Percentiles rank a stretch among this genome's conserved stretches.
These are phyloP conservation scores for Ptychadena robeensis DNA, from an alignment of 2,797 vertebrate genomes.

Conservation along the genomic window DNA sequence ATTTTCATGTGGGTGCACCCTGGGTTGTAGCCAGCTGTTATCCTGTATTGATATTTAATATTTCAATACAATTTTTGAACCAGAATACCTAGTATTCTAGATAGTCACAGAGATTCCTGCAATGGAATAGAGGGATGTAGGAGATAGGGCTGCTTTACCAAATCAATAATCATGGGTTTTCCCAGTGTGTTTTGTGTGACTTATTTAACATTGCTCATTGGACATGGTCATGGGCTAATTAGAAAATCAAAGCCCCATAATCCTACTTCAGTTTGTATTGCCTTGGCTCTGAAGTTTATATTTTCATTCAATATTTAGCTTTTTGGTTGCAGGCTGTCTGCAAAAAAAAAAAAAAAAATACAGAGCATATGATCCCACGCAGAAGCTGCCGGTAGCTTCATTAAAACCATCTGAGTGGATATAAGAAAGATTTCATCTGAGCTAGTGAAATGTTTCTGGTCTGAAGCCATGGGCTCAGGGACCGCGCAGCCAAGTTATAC, in stretches of 20 bases:
- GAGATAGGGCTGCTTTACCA: too few relatives aligned
- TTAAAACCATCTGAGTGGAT: constrained; percentile 55
- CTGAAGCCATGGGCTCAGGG: constrained; percentile 30
- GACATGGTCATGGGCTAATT: too few relatives aligned
- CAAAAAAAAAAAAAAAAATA: constrained; percentile 38
- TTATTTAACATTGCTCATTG: too few relatives aligned
- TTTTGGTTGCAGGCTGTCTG: constrained; percentile 43
- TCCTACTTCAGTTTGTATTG: not conserved
- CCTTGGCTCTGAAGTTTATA: constrained; percentile 21
- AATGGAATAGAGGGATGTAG: too few relatives aligned
- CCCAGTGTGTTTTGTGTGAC: too few relatives aligned
- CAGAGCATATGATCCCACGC: constrained; percentile 23
- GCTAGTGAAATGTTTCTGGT: constrained; percentile 53
- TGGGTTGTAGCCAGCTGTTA: too few relatives aligned
- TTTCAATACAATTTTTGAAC: too few relatives aligned
- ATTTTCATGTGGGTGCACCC: too few relatives aligned
- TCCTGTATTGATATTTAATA: too few relatives aligned
- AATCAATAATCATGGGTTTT: too few relatives aligned
- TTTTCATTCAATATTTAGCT: not conserved
- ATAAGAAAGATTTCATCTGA: constrained; percentile 11
- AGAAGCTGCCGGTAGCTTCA: constrained; percentile 48
- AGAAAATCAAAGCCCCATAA: not conserved
- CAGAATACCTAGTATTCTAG: too few relatives aligned
- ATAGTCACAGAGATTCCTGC: too few relatives aligned
- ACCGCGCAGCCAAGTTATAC: not conserved